Percentiles rank a stretch among this genome's conserved stretches.
Evolutionary conservation across 2,113 vertebrate genomes (phyloP).

Genomic region (Helogale parvula): DNA sequence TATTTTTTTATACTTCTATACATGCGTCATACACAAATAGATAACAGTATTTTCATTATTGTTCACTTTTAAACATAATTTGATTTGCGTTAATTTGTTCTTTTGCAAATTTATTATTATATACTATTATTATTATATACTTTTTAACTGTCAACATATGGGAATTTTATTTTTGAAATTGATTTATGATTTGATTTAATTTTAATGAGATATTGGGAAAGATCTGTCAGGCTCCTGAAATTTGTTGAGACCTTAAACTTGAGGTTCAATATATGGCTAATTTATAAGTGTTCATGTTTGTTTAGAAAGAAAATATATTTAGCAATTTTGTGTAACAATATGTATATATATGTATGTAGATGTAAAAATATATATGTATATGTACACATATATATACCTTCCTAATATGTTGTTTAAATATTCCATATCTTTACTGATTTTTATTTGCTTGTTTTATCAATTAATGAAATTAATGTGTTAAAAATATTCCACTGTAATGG

Average conservation of each 20-base stretch:
- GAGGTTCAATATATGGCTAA: background rate
- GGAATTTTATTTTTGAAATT: background rate
- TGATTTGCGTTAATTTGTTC: background rate
- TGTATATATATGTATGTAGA: background rate
- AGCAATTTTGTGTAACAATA: background rate
- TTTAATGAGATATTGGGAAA: background rate
- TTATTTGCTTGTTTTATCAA: background rate
- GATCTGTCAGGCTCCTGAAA: background rate
- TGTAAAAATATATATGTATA: no score
- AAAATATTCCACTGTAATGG: background rate
- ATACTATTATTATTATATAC: no score
- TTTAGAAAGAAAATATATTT: background rate
- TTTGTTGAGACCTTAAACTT: background rate
- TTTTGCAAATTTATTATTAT: background rate
- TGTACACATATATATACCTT: background rate
- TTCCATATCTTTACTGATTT: background rate
- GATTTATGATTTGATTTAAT: background rate
- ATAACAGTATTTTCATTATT: background rate
- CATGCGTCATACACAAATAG: background rate
- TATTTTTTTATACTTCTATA: background rate
- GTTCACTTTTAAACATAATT: background rate
- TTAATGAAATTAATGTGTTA: background rate
- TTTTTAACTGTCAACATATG: background rate
- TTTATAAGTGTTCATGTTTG: background rate
- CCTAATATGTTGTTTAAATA: background rate